Base-by-base conservation (phyloP, 2,797 vertebrate species). In the Mus caroli region DNA sequence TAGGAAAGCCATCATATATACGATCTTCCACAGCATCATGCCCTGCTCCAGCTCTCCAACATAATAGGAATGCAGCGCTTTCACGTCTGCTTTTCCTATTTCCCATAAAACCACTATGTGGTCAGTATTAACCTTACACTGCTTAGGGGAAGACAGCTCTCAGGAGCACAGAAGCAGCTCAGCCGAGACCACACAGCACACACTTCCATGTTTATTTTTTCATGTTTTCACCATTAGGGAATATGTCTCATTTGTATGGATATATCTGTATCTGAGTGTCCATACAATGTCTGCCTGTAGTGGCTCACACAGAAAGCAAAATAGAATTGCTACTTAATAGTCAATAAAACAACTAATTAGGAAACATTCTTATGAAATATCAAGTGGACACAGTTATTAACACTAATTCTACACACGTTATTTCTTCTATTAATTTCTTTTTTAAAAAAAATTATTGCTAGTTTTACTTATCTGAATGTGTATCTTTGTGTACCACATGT, bases 271-370 rank as follows among this genome's bases (percentile, higher is more conserved):
- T 79, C 34, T 89, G 52, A 92, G 92, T 1, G 94, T 93, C 96
- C 6, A 0, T 56, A 94, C 77, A 37, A 82, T 96, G 93, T 97
- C 96, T 98, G 90, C 79, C 0, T 85, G 96, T 94, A 90, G 96
- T 89, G 96, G 90, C 97, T 97, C 97, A 94, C 88, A 96, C 94
- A 77, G 97, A 97, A 98, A 97, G 90, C 0, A 79, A 34, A 54
- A n/a, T 73, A 1, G 56, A 60, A 6, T 78, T 56, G 12, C 4
- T 50, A 80, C 78, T 95, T 96, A 79, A 37, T 83, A 12, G 71
- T 95, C 8, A 90, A 26, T 86, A 82, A 85, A 77, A 60, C 58
- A 94, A 64, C 15, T 34, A 69, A 94, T 83, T 92, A 54, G 43
- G 43, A 83, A 90, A 56, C 24, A 52, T 71, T 94, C 80, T 83